Base-by-base conservation (phyloP, 2,888 invertebrate genomes). In the Asteroscopus sphinx region DNA sequence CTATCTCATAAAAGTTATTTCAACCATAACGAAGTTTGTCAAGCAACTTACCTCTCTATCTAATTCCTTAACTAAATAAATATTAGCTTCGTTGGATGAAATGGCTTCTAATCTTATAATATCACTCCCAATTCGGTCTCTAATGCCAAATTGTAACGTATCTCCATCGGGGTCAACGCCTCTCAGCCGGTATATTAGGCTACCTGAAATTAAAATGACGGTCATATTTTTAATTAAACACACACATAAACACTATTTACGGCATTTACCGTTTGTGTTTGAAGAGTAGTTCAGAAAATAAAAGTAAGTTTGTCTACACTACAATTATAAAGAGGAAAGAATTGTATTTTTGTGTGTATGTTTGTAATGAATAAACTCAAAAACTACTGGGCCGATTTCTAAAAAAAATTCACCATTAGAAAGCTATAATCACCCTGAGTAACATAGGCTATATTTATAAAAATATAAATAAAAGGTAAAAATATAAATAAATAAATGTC, bases 161-260 rank as follows among this genome's bases (percentile, higher is more conserved):
- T 98, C 98, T 63, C 97, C 97, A 83, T 98, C 98, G 25, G 97
- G 96, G 94, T 98, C 98, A 74, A 96, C 95, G 74, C 97, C 98
- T 82, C 96, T 95, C 62, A 98, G 94, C 64, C 96, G 96, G 94
- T 98, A 97, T 85, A 98, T 97, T 76, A 97, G 91, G 73, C 96
- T 97, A 79, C 97, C 98, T 98, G 94, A 76, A 95, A 94, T 78
- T 67, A 79, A 74, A 73, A 71, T 73, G 80, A 77, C 76, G 68
- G 78, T 65, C 12, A 40, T 39, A 58, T 42, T 61, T 49, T 56
- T 52, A 63, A 71, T 56, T 48, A 61, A 60, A 59, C 59, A 67
- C 48, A 59, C 49, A 49, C 55, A 52, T 42, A n/a, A 62, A 53
- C 9, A 42, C 33, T 61, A 51, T 46, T 68, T 61, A 64, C 69